Base-by-base conservation (phyloP, 2,888 invertebrate species). In the Serrognathus titanus region DNA sequence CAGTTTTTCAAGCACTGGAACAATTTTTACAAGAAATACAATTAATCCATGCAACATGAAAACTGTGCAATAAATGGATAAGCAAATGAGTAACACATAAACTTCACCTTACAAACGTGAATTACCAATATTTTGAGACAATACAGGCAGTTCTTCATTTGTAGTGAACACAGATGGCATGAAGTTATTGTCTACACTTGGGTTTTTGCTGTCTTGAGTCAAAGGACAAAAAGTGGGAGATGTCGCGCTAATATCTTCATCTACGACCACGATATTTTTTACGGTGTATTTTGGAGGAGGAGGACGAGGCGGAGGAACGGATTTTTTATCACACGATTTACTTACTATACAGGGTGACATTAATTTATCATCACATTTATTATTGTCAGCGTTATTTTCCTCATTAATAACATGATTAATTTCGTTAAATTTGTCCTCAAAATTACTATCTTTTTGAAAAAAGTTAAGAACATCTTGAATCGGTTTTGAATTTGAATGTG, bases 401-500 rank as follows among this genome's bases (percentile, higher is more conserved):
- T 40, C 20, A 16, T 11, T 16, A 16, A 16, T 7, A 2, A 43
- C 13, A 6, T 43, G 16, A 3, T 16, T 16, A 9, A 43, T 20
- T 10, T 43, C 20, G 2, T 16, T 43, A 16, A 9, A 9, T 39
- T 57, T 55, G 47, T 55, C 57, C 24, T 60, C 50, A 37, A 53
- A 47, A 49, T 45, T 46, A 7, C 50, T 67, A 66, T 71, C 65
- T 73, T 73, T 73, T 73, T 78, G 71, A 65, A 71, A 69, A 70
- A 73, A 64, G 70, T 74, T 65, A 72, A 81, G 66, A 68, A 81
- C 72, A 66, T 72, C 71, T 56, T 70, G 68, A 39, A 76, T 71
- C 43, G 74, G 71, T 61, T 70, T 68, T 36, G 67, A 57, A 39
- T 65, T 53, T 13, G 63, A 61, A 45, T 63, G 59, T 4, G 62